These are phyloP conservation scores for Bombus picipes DNA, from an alignment of 1,140 invertebrate genomes.

Conservation along the genomic window DNA sequence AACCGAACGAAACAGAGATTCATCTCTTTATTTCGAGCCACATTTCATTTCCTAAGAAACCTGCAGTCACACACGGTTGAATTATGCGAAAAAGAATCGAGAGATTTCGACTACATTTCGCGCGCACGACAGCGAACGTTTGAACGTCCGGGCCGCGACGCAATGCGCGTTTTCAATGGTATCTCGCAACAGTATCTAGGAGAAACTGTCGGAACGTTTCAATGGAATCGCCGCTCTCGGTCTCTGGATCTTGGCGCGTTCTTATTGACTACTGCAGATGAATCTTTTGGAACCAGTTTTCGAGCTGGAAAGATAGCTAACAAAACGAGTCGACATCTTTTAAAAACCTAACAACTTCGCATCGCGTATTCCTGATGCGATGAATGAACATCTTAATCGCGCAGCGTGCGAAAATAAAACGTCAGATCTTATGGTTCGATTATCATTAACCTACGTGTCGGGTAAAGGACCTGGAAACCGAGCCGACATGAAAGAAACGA, in stretches of 20 bases:
- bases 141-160: background rate
- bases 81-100: background rate
- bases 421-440: background rate
- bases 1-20: background rate
- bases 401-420: background rate
- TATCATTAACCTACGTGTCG: slow-evolving; percentile 11
- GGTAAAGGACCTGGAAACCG: background rate
- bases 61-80: background rate
- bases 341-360: background rate
- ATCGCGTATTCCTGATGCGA: background rate
- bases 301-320: background rate
- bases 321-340: background rate
- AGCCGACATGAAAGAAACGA: background rate
- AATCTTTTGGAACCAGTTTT: slow-evolving; percentile 17
- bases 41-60: slow-evolving; percentile 23
- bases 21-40: slow-evolving; percentile 17
- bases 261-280: background rate
- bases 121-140: background rate
- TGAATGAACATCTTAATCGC: slow-evolving; percentile 16
- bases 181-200: slow-evolving; percentile 23
- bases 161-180: background rate
- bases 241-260: background rate
- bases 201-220: slow-evolving; percentile 19
- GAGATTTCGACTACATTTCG: background rate
- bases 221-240: background rate